Base-by-base conservation (phyloP, 64 coral and sea anemone genomes). In the Montipora capricornis region DNA sequence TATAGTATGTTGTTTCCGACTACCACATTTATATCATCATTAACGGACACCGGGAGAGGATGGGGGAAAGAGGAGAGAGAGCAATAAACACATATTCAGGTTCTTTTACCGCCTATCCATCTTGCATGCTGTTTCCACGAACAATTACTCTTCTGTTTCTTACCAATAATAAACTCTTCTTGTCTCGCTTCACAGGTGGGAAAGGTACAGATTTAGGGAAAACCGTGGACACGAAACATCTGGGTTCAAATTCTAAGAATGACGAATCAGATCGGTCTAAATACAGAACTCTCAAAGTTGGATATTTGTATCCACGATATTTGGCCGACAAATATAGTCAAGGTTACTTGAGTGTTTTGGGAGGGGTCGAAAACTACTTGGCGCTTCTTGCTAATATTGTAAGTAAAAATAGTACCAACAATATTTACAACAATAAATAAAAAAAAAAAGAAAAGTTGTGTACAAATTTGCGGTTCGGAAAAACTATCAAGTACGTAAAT, bases 311-410 rank as follows among this genome's bases (percentile, higher is more conserved):
- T 22, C 62, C 82, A 6, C 6, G 5, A 4, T 5, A 12, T 49
- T 19, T 73, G 16, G 29, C 7, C 7, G 45, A 46, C 1, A 86
- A 86, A 86, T 86, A 86, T 50, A 47, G 14, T 22, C 11, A 47
- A 12, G 62, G 19, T 4, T 20, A 48, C 17, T 51, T 86, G 2
- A 8, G 68, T 2, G 17, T 5, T 0, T 20, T 68, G 0, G 82
- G 82, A 49, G 82, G 82, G 8, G 45, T 71, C 3, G 62, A 70
- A 20, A 86, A 71, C 7, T 73, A 50, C 64, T 46, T 86, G 14
- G 17, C 68, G 46, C 9, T 86, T 73, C 7, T 86, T 86, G 62
- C 46, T 47, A 86, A 86, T 49, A 86, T 86, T 45, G 82, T 86
- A 86, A 8, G 82, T 86, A 44, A 3, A 64, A 64, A 4, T 14